Conservation (phyloP, 2,113 vertebrate species). For the Sciurus niger region DNA sequence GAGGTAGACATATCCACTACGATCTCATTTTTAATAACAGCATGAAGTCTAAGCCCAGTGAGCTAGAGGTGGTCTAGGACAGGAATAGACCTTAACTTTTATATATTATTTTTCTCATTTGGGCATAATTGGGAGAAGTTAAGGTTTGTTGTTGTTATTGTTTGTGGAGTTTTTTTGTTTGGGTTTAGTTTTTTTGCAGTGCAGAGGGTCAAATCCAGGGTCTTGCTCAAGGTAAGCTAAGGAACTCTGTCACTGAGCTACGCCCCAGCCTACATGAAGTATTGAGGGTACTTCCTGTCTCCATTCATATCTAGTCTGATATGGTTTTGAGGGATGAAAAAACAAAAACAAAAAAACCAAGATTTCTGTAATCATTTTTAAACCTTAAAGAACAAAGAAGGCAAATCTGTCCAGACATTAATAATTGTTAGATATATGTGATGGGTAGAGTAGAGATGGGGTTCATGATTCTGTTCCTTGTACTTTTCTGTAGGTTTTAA, state of each 20-base stretch:
- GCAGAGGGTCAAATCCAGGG: no score
- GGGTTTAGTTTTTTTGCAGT: no score
- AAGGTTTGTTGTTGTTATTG: no score
- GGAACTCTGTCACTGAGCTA: no score
- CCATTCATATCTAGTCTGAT: no score
- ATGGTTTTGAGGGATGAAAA: conserved; percentile 3
- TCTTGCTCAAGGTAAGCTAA: no score
- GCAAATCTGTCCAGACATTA: neutral
- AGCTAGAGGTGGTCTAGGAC: neutral
- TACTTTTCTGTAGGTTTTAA: conserved; percentile 29
- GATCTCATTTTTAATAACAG: neutral
- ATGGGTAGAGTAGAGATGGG: neutral
- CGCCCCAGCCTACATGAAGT: no score
- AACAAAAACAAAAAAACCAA: neutral
- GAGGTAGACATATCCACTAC: conserved; percentile 87
- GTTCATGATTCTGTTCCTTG: neutral
- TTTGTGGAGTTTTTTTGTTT: no score
- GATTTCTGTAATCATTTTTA: conserved; percentile 43
- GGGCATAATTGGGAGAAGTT: neutral
- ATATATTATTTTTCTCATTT: neutral
- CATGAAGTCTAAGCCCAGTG: neutral
- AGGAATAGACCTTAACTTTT: neutral
- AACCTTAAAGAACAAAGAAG: neutral
- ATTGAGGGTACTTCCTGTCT: no score
- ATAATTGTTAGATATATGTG: neutral